Evolutionary conservation across 1,140 invertebrate species (phyloP), one percentile per base, ranked within the genome.

Genomic region (Drosophila sproati): DNA sequence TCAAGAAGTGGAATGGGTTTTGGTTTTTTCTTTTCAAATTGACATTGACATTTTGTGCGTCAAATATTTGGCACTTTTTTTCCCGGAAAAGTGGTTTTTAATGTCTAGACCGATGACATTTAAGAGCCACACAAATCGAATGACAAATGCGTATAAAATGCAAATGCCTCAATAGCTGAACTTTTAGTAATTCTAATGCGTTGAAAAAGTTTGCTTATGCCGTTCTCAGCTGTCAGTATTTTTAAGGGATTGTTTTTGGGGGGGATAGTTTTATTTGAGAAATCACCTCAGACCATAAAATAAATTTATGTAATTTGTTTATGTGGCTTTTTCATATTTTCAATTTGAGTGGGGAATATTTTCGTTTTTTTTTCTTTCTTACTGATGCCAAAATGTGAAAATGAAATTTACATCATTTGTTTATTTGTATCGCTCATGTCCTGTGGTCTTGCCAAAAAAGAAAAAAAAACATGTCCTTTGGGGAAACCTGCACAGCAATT

Each of bases 321-420:
- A 60, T 76, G 77, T 48, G 71, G 66, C 64, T 85, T 89, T 89
- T 89, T 85, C 86, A 81, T 73, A 88, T 88, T 85, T 85, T 72
- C 70, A 60, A 61, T 52, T 72, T 59, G 62, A 50, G 43, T 60
- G 45, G 34, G 34, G 50, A 28, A 39, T 74, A 56, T 51, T 50
- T 70, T 59, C 32, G 28, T 20, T 20, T 20, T 20, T 20, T 20
- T 20, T 20, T 12, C 12, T 2, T 41, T 29, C 12, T 28, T 5
- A 32, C 60, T 51, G 50, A 66, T 78, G 54, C 48, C 60, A 72
- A 68, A 77, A 75, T 75, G 73, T 69, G 59, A 68, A 80, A 89
- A 89, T 90, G 86, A 89, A 89, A 89, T 89, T 90, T 89, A 89
- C 85, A 89, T 89, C 85, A 86, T 89, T 89, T 89, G 85, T 89